Percentiles rank a stretch among this genome's conserved stretches.
Conservation (phyloP, 2,888 invertebrate species). For the Acleris laterana region DNA sequence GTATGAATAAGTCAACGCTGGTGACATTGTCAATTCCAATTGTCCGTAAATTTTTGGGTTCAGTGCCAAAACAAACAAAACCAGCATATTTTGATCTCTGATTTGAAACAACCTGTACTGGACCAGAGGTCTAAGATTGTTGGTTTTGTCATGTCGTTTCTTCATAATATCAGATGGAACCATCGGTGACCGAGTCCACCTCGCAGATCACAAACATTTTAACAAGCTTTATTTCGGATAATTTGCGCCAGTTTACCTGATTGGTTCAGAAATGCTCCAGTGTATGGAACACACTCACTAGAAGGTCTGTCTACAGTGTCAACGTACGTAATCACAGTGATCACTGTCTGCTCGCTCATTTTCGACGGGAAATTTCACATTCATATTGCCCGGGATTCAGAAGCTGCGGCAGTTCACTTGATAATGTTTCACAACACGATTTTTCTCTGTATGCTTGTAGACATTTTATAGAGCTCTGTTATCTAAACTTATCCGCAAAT, state of each 20-base stretch:
- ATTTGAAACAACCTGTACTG: no score
- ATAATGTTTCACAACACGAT: conserved; percentile 12
- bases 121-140: no score
- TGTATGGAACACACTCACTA: neutral
- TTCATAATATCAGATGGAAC: no score
- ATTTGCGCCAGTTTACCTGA: neutral
- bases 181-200: no score
- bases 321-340: conserved; percentile 31
- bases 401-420: neutral
- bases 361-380: conserved; percentile 28
- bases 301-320: conserved; percentile 16
- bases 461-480: conserved; percentile 25
- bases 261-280: no score
- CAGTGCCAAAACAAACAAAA: no score
- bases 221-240: neutral
- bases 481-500: conserved; percentile 43
- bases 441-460: neutral
- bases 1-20: no score
- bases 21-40: no score
- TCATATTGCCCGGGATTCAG: conserved; percentile 17
- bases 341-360: conserved; percentile 20
- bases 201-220: no score
- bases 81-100: no score
- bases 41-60: no score
- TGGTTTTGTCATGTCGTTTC: no score